Evolutionary conservation across 2,888 invertebrate species (phyloP), one percentile per base, ranked within the genome.

Genomic region (Pristionchus entomophagus): DNA sequence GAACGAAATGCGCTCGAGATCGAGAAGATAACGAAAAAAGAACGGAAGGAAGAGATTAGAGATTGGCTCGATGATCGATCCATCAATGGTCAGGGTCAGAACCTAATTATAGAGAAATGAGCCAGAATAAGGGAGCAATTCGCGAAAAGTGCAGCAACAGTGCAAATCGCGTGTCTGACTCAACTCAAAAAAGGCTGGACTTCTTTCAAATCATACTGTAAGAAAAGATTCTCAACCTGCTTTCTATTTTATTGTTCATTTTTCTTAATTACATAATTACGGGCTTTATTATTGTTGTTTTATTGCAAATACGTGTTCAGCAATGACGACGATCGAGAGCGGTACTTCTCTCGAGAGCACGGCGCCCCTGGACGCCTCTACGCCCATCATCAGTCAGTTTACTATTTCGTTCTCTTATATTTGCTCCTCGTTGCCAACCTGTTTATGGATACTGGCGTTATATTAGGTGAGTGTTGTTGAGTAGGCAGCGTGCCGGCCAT

Each of bases 311-410:
- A 49, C 17, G 45, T 5, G 14, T 26, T 45, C 29, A 45, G 49
- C 78, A 14, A 84, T 84, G 84, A 51, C 84, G 22, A 84, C 84
- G 32, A 84, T 84, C 84, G 69, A 69, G 41, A 84, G 84, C 73
- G 84, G 84, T 8, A 73, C 84, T 22, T 84, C 84, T 35, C 84
- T 84, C 51, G 84, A 84, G 38, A 69, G 69, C 32, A 29, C 84
- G 2, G 14, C 53, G n/a, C 84, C 84, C 5, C n/a, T 84, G n/a
- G 84, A 84, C 53, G 84, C 84, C 35, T 73, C 84, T 14, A 84
- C 53, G 29, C 84, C 84, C 22, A 26, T 84, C 26, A 84, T 84
- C 26, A 73, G 84, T 84, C 12, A 29, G 84, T 84, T 51, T 35
- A 10, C 17, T 17, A 19, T 69, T 38, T 69, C 38, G 19, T 2